Evolutionary conservation across 2,888 invertebrate genomes (phyloP).

Genomic region (Limnephilus auricula): DNA sequence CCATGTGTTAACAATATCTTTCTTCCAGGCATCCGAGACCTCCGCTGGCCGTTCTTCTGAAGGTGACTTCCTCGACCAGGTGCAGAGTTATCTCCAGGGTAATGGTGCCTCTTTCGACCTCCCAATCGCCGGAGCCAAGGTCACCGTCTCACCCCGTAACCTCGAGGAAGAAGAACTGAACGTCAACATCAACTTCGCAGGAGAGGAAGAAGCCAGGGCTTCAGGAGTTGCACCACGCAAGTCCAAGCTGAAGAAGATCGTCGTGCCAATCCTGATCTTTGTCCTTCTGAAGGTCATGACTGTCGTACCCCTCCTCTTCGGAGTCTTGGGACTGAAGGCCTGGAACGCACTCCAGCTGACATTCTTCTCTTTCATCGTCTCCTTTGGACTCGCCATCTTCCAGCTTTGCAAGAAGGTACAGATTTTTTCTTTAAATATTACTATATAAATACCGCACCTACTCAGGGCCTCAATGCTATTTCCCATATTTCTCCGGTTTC

Average conservation of each 20-base stretch:
- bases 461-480: neutral
- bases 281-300: slow-evolving; percentile 92
- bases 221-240: slow-evolving; percentile 82
- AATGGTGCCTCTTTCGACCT: slow-evolving; percentile 89
- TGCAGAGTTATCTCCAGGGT: slow-evolving; percentile 85
- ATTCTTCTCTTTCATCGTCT: slow-evolving; percentile 92
- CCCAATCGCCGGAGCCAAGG: slow-evolving; percentile 83
- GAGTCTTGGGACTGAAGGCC: slow-evolving; percentile 90
- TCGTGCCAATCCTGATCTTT: slow-evolving; percentile 90
- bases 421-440: too few species aligned
- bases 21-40: slow-evolving; percentile 82
- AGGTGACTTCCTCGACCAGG: slow-evolving; percentile 81
- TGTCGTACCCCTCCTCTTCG: slow-evolving; percentile 89
- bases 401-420: slow-evolving; percentile 90
- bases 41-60: slow-evolving; percentile 79
- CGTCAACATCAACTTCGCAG: slow-evolving; percentile 83
- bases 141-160: slow-evolving; percentile 88
- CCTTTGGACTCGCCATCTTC: slow-evolving; percentile 91
- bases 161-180: slow-evolving; percentile 86
- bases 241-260: slow-evolving; percentile 91
- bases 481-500: neutral
- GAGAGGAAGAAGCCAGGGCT: slow-evolving; percentile 74
- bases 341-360: slow-evolving; percentile 93
- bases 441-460: neutral
- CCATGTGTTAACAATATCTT: neutral